phyloP scores from a whole-genome alignment of 2,797 vertebrate genomes.

The Strix occidentalis region DNA sequence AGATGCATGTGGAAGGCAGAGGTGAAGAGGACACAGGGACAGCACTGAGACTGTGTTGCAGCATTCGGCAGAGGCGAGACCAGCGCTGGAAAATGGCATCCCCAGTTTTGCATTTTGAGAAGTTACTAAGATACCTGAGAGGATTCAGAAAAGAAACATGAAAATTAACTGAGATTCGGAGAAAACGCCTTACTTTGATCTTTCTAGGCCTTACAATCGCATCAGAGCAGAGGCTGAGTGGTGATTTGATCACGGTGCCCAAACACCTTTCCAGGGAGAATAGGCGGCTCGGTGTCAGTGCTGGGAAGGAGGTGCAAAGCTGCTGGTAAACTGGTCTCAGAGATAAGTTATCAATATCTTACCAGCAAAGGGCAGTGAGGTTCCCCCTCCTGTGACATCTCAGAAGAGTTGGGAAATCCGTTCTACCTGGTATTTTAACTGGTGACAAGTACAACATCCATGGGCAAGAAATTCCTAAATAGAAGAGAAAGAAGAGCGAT shows the following conservation, averaged over 20 bases:
- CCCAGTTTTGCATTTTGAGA: not conserved
- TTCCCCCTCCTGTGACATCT: not conserved
- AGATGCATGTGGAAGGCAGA: rapidly evolving
- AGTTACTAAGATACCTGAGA: not conserved
- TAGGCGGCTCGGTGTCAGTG: rapidly evolving
- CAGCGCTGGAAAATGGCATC: not conserved
- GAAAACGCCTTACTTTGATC: not conserved
- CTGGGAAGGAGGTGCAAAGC: not conserved
- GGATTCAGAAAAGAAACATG: not conserved
- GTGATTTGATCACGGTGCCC: not conserved
- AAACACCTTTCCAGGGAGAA: not conserved
- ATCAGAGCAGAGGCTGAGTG: not conserved
- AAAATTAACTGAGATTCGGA: not conserved
- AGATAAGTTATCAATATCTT: no score
- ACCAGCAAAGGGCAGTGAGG: not conserved
- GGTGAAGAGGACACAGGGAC: not conserved
- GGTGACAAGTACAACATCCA: no score
- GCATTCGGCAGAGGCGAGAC: not conserved
- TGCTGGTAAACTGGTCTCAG: not conserved
- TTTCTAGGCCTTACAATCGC: not conserved
- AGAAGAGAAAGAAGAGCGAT: not conserved
- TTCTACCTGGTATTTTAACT: not conserved
- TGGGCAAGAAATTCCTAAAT: not conserved
- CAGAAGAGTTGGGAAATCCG: rapidly evolving
- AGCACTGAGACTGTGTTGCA: not conserved